A percentile compares a stretch with the other conserved stretches of the same genome.
Conservation (phyloP, 2,888 invertebrate genomes). For the Caradrina kadenii region DNA sequence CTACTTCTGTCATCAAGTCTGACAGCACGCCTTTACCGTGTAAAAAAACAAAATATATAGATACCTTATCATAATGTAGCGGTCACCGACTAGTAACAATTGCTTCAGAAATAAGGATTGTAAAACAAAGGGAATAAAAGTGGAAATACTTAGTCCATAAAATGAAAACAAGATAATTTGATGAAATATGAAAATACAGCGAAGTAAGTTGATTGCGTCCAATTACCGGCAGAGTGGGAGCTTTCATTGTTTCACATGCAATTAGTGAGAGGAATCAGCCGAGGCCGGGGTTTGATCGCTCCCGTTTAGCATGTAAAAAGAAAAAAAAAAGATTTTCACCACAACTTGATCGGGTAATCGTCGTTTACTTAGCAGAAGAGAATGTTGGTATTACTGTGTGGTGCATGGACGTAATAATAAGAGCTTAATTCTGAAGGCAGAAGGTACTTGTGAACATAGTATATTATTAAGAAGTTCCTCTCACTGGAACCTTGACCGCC, state of each 20-base stretch:
- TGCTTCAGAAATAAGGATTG: background rate
- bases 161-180: constrained; percentile 13
- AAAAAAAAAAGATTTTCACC: constrained; percentile 30
- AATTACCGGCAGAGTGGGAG: constrained; percentile 58
- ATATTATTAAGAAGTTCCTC: too few species aligned
- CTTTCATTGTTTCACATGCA: constrained; percentile 64
- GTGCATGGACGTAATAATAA: too few species aligned
- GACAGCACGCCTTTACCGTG: background rate
- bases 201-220: constrained; percentile 61
- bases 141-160: constrained; percentile 10
- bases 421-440: too few species aligned
- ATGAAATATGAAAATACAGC: constrained; percentile 40
- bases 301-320: constrained; percentile 29
- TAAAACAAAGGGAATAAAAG: background rate
- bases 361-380: constrained; percentile 7
- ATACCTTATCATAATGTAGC: background rate
- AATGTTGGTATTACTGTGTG: background rate
- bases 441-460: too few species aligned
- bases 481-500: too few species aligned
- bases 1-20: too few species aligned
- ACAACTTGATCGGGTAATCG: constrained; percentile 31
- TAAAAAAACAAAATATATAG: background rate
- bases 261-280: constrained; percentile 48
- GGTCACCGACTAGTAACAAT: background rate
- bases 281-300: constrained; percentile 19